Evolutionary conservation across 2,113 vertebrate species (phyloP).

Genomic region (Anser brachyrhynchus): DNA sequence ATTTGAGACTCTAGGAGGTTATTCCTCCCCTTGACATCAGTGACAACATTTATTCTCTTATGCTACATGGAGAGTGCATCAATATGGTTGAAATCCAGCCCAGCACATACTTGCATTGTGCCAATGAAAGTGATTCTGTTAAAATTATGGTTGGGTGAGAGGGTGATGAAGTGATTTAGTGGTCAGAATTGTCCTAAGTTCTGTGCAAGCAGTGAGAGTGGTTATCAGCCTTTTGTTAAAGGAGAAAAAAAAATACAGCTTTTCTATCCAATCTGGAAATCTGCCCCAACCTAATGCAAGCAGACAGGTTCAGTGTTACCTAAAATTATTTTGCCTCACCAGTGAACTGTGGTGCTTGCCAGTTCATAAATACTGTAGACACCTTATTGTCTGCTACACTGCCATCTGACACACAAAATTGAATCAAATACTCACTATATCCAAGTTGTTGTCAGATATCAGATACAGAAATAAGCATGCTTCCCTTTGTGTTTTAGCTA

Average conservation of each 20-base stretch:
- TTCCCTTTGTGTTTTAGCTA: conserved; percentile 52
- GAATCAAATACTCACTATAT: conserved; percentile 54
- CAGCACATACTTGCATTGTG: background rate
- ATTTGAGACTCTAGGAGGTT: background rate
- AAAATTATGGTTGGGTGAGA: background rate
- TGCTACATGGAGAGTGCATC: background rate
- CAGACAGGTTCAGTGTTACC: conserved; percentile 47
- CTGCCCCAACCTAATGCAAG: conserved; percentile 49
- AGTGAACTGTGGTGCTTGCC: conserved; percentile 51
- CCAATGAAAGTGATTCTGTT: background rate
- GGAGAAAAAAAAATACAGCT: background rate
- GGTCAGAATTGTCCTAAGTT: conserved; percentile 1
- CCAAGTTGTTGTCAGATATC: conserved; percentile 62
- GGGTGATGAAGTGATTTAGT: background rate
- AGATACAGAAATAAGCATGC: conserved; percentile 58
- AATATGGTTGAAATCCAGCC: background rate
- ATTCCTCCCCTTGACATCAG: background rate
- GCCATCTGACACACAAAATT: conserved; percentile 67
- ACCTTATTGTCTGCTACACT: conserved; percentile 50
- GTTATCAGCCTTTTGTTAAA: background rate
- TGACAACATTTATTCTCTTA: background rate
- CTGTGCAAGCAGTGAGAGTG: background rate
- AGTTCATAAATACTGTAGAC: conserved; percentile 49
- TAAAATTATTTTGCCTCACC: conserved; percentile 54
- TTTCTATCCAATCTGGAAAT: conserved; percentile 33